Evolutionary conservation across 2,113 vertebrate species (phyloP), one percentile per base, ranked within the genome.

Genomic region (Microcebus tavaratra): DNA sequence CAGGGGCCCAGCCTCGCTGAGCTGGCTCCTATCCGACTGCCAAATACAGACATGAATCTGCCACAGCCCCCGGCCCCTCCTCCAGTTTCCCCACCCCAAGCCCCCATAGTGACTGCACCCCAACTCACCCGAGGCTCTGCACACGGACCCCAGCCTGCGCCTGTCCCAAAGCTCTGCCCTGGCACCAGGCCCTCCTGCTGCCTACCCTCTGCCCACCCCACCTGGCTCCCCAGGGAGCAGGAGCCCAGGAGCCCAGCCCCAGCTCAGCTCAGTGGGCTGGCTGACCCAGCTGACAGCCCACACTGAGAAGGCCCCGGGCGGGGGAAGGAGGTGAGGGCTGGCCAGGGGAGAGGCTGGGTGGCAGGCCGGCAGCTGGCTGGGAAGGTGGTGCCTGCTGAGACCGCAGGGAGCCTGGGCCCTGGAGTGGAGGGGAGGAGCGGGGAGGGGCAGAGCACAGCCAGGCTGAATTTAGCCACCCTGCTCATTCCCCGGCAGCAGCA

Each of bases 21-120:
- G 92, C 92, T 98, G 97, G 98, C 96, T 85, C 87, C 84, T 55
- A 31, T 95, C 97, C 95, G 96, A 98, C 94, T 98, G 96, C 98
- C 98, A 98, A 98, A 98, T 98, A 98, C 97, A 98, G 98, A 96
- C 98, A 98, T 95, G 97, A 97, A 95, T 96, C 96, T 8, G 42
- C 81, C 96, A 93, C 96, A 95, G 95, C 92, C 96, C 98, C 97
- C 94, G 39, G 92, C 81, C 96, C 92, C 96, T 96, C 95, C 97
- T 82, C 95, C 90, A 50, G 68, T 45, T 70, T 86, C 76, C 95
- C 90, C 82, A 96, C 80, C 87, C 76, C 88, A 96, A 96, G 21
- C 50, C 90, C 97, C 89, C 73, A 73, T 55, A 72, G 85, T 53
- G 63, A 57, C 29, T 88, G 96, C 18, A 92, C 98, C 98, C 97